Evolutionary conservation across 1,140 invertebrate species (phyloP).

Genomic region (Drosophila cardini): DNA sequence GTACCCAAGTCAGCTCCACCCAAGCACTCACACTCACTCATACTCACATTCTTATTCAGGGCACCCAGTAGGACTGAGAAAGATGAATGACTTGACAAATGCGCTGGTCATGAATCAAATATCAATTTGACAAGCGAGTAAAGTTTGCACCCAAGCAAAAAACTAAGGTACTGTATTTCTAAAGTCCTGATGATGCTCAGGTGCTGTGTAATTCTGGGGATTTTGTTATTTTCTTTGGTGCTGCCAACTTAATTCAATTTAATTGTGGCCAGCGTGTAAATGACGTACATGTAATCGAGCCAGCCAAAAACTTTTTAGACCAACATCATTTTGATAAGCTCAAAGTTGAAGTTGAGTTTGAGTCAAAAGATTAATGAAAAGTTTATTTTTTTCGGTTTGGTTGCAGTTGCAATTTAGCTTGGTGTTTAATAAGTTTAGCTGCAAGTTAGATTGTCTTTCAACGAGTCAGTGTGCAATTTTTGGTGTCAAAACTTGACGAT

Average conservation of each 20-base stretch:
- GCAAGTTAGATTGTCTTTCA: conserved; percentile 72
- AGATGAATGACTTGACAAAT: conserved; percentile 84
- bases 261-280: conserved; percentile 76
- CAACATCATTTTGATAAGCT: conserved; percentile 46
- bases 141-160: conserved; percentile 5
- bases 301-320: conserved; percentile 10
- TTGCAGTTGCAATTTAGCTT: conserved; percentile 54
- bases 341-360: conserved; percentile 55
- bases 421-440: conserved; percentile 72
- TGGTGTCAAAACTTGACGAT: conserved; percentile 75
- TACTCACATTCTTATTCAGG: neutral
- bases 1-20: neutral
- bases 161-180: neutral
- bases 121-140: conserved; percentile 82
- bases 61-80: conserved; percentile 49
- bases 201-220: conserved; percentile 44
- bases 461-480: conserved; percentile 45
- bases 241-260: conserved; percentile 75
- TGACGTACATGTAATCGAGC: conserved; percentile 55
- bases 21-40: neutral
- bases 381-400: conserved; percentile 54
- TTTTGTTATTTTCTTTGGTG: conserved; percentile 11
- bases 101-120: conserved; percentile 83
- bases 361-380: conserved; percentile 74
- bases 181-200: conserved; percentile 50